Evolutionary conservation across 1,140 invertebrate species (phyloP), one percentile per base, ranked within the genome.

Genomic region (Tachypleus tridentatus): DNA sequence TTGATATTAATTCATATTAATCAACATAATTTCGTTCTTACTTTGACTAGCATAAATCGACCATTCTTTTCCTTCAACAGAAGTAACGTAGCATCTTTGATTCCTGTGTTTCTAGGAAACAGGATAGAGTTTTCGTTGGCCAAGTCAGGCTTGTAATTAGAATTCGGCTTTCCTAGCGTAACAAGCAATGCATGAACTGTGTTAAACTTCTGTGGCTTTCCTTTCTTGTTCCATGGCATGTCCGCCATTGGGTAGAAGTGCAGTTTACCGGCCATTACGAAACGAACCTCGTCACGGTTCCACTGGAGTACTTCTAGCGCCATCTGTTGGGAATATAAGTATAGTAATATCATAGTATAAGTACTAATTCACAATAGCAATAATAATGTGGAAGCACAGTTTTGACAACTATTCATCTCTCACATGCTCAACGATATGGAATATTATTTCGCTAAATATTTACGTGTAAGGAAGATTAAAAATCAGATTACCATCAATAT

Each of bases 221-320:
- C 59, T 49, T 66, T 64, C 53, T 66, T 64, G 50, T 63, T 64
- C 61, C 65, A 68, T 9, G 67, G 65, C 78, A 88, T 89, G 75
- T 94, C 91, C 57, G 88, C 88, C 51, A 89, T 88, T 76, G 91
- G 89, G 11, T 89, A 89, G 73, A 87, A 91, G 60, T 90, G 79
- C 66, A 96, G 80, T 74, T 87, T 86, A 62, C 91, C 91, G 78
- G 93, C 89, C 74, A 93, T 83, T 61, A 89, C 84, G 74, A 94
- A 93, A 73, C 85, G 84, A 3, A 89, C 88, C 74, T 94, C 91
- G 71, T 93, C 89, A 76, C 87, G 87, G 57, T 76, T 76, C 93
- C 93, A 96, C 70, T 93, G 91, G 62, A 96, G 78, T 1, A 93
- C 84, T 73, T 96, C 92, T 60, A 96, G 85, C 63, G 91, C 91